Base-by-base conservation (phyloP, 2,113 vertebrate genomes). In the Psephotus haematonotus region DNA sequence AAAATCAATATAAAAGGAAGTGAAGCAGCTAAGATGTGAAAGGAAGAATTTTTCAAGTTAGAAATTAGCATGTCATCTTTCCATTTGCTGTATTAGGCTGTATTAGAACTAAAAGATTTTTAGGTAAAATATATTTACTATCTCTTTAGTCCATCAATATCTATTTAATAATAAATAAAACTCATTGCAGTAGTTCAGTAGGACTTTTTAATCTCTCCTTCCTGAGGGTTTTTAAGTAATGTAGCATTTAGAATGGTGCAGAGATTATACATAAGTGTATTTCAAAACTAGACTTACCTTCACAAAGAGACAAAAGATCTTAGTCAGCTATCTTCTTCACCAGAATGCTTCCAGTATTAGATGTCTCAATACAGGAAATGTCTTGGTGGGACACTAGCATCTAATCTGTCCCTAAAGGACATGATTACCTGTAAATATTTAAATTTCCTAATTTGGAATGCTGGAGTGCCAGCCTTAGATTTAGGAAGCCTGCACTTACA, bases 1-100 rank as follows among this genome's bases (percentile, higher is more conserved):
- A 86, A 94, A 95, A 96, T 97, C 95, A 89, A 96, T 97, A 87
- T 33, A 84, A 94, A 93, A 93, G 63, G 80, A 95, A 96, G 67
- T 0, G 44, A 95, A 95, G 90, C 88, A 92, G 80, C 72, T 90
- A 84, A 79, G 49, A 82, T 24, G 28, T 72, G 77, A 79, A 96
- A 90, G 92, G 24, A 90, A 82, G 35, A 86, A 91, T 95, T 93
- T 94, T 95, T 95, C 92, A 92, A 64, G 39, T 93, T 91, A 81
- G 77, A 84, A 93, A 96, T 94, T 96, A 96, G 47, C 43, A 62
- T 87, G 57, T 76, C 22, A 18, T 88, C 62, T 90, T 93, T 89
- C 41, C 17, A 83, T 96, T 92, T 92, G 8, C 57, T 9, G 1
- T 81, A 86, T 95, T 94, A 90, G 63, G 9, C 57, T 9, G 1